Evolutionary conservation across 2,113 vertebrate genomes (phyloP), one percentile per base, ranked within the genome.

Genomic region (human (Homo sapiens)): DNA sequence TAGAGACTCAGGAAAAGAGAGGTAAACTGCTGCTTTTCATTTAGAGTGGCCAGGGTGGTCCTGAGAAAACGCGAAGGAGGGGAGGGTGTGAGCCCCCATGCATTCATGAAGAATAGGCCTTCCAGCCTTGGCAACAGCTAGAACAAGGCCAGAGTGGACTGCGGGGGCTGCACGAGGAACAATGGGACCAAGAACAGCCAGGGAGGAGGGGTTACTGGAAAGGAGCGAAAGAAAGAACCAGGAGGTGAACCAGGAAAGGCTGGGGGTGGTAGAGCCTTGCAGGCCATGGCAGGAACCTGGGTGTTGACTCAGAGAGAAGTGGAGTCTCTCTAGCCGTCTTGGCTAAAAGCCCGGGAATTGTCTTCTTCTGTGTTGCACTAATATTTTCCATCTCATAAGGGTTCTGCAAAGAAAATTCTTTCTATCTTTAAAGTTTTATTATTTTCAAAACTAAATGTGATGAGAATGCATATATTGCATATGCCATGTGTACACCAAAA

Each of bases 151-250:
- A 25, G 23, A 22, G 23, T 8, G 14, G 52, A 6, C 16, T 0
- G 17, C 0, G 0, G 16, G 43, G 57, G 5, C 1, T n/a, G 32
- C 4, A 45, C 3, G 25, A 13, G 40, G 66, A 22, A 27, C 32
- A 0, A 2, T 2, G 43, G 22, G 4, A 32, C 30, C 23, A 17
- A 55, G 9, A 76, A 43, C 30, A 82, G 32, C 48, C 7, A 14
- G 45, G 83, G 6, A 96, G 57, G 59, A 89, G 16, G 22, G n/a
- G 64, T 20, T 27, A 5, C 43, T 5, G 16, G 83, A 35, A 23
- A 68, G 90, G 10, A 43, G 12, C 43, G 14, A 68, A 25, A 4
- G 59, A 7, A 32, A 1, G 38, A 35, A 6, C 0, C 4, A 40
- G 73, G 16, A n/a, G 50, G 20, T 0, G 18, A 32, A 35, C 22